Evolutionary conservation across 1,140 invertebrate species (phyloP).

Genomic region (Drosophila suzukii): DNA sequence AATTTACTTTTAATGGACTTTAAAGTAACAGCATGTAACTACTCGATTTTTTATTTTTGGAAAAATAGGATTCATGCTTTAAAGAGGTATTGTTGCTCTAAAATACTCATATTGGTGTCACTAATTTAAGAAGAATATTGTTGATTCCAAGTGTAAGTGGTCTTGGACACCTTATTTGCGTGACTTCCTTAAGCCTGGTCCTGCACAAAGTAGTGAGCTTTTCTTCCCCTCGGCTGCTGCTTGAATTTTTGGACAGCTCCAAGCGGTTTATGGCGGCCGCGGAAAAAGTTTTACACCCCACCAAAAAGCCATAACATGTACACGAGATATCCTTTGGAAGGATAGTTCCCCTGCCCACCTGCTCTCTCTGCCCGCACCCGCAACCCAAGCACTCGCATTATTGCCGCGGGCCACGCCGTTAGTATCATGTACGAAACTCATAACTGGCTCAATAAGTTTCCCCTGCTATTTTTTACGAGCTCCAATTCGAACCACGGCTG

Average conservation of each 20-base stretch:
- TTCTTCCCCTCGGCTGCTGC: neutral
- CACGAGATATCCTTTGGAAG: conserved; percentile 24
- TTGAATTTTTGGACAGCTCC: conserved; percentile 41
- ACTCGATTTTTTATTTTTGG: neutral
- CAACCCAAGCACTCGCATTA: conserved; percentile 58
- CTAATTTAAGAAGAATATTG: no score
- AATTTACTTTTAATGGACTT: neutral
- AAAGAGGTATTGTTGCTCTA: neutral
- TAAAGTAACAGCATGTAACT: neutral
- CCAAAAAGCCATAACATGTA: conserved; percentile 75
- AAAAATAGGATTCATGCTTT: neutral
- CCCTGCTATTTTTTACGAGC: conserved; percentile 76
- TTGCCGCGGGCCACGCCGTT: conserved; percentile 71
- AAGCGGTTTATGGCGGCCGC: conserved; percentile 64
- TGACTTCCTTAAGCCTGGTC: conserved; percentile 6
- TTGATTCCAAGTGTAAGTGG: neutral
- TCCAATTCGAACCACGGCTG: conserved; percentile 34
- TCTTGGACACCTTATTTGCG: neutral
- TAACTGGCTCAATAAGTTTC: conserved; percentile 83
- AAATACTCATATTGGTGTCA: no score
- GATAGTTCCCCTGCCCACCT: neutral
- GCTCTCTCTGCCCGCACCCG: conserved; percentile 3
- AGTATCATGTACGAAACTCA: conserved; percentile 82
- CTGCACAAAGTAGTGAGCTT: conserved; percentile 32
- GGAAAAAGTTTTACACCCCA: conserved; percentile 70